These are phyloP conservation scores for Beris chalybata DNA, from an alignment of 2,888 invertebrate genomes.

Conservation along the genomic window DNA sequence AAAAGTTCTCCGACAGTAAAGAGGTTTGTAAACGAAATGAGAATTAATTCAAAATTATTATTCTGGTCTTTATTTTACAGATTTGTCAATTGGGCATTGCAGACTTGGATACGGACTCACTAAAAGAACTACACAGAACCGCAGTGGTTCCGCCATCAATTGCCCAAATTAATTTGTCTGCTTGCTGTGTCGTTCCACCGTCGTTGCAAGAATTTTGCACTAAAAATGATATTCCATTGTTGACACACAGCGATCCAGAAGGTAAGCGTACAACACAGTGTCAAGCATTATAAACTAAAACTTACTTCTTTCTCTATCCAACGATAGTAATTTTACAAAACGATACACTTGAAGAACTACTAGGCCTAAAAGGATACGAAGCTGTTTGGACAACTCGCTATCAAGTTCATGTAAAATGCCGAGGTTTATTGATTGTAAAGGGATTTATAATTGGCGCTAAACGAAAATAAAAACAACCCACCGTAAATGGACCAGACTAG, in stretches of 20 bases:
- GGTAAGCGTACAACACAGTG: slow-evolving; percentile 62
- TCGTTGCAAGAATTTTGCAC: slow-evolving; percentile 87
- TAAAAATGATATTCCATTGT: slow-evolving; percentile 85
- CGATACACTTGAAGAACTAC: slow-evolving; percentile 62
- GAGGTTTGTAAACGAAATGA: slow-evolving; percentile 56
- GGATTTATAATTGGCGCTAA: slow-evolving; percentile 71
- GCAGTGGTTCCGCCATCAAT: slow-evolving; percentile 81
- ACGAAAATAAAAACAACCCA: slow-evolving; percentile 14
- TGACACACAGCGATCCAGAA: slow-evolving; percentile 94
- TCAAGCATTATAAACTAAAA: neutral
- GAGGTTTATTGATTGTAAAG: slow-evolving; percentile 88
- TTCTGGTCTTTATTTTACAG: slow-evolving; percentile 41
- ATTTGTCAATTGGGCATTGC: slow-evolving; percentile 80
- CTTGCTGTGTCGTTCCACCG: slow-evolving; percentile 93
- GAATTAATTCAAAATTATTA: slow-evolving; percentile 1
- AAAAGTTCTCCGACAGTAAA: slow-evolving; percentile 67
- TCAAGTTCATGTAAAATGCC: slow-evolving; percentile 85
- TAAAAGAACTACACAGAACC: slow-evolving; percentile 75
- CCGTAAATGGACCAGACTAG: neutral
- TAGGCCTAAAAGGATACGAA: slow-evolving; percentile 59
- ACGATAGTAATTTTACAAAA: slow-evolving; percentile 60
- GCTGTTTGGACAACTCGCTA: slow-evolving; percentile 83
- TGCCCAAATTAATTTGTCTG: slow-evolving; percentile 89
- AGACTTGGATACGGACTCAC: slow-evolving; percentile 82
- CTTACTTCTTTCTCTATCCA: neutral